Conservation (phyloP, 2,113 vertebrate species). For the Apus apus region DNA sequence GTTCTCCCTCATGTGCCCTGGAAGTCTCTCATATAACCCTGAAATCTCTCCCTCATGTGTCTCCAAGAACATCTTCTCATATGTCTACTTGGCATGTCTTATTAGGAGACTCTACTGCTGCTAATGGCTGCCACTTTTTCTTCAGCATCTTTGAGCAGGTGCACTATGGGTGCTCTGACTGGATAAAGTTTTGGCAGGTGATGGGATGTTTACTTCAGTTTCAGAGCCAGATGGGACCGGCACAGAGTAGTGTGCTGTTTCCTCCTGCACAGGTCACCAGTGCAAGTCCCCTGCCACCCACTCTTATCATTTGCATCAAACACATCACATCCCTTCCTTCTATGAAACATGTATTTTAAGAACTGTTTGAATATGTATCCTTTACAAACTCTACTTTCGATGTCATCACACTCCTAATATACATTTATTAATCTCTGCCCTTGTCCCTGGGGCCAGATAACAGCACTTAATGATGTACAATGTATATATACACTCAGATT, state of each 20-base stretch:
- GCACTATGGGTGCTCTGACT: too few relatives aligned
- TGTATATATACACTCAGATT: neutral
- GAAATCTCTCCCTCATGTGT: neutral
- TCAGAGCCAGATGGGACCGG: neutral
- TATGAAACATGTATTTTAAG: neutral
- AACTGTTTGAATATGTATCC: neutral
- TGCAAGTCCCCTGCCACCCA: neutral
- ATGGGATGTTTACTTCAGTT: neutral
- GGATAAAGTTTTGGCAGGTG: neutral
- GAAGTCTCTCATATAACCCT: neutral
- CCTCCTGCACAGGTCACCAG: neutral
- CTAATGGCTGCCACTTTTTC: neutral
- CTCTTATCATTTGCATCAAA: neutral
- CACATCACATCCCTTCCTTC: neutral
- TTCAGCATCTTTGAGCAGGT: neutral
- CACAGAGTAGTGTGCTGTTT: neutral
- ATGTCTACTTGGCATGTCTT: neutral
- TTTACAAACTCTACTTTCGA: neutral
- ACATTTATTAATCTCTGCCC: neutral
- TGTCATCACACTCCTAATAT: neutral
- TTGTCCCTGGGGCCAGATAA: neutral
- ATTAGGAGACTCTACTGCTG: neutral
- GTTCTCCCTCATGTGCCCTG: accelerated
- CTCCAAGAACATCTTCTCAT: neutral
- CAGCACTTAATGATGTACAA: neutral